Evolutionary conservation across 2,888 invertebrate genomes (phyloP).

Genomic region (Frankliniella fusca): DNA sequence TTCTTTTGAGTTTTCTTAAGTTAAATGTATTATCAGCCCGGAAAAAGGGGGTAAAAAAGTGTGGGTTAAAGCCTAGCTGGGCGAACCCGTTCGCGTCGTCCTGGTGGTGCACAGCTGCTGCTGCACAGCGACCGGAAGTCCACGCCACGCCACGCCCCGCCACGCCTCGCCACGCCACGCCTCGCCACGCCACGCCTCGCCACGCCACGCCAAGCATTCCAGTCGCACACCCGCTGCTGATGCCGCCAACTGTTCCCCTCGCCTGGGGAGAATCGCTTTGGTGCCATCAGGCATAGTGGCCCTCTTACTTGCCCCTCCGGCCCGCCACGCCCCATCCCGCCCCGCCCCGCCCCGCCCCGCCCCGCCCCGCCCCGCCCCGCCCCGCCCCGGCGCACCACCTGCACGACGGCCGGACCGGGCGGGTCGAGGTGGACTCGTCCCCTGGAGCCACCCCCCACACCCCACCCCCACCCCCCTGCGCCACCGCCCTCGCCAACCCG

Average conservation of each 20-base stretch:
- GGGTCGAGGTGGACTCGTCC: too few relatives aligned
- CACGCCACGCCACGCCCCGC: background rate
- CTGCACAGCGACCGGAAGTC: background rate
- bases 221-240: background rate
- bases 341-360: background rate
- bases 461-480: too few relatives aligned
- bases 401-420: too few relatives aligned
- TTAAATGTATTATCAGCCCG: too few relatives aligned
- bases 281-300: constrained; percentile 16
- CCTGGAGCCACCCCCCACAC: too few relatives aligned
- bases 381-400: too few relatives aligned
- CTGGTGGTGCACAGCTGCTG: background rate
- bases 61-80: too few relatives aligned
- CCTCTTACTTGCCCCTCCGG: background rate
- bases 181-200: background rate
- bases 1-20: too few relatives aligned
- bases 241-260: constrained; percentile 7
- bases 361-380: background rate
- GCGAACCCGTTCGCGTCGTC: too few relatives aligned
- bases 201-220: background rate
- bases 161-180: background rate
- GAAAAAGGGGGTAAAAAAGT: too few relatives aligned
- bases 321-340: background rate
- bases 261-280: background rate
- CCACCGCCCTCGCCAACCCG: too few relatives aligned